Percentiles rank a stretch among this genome's conserved stretches.
Evolutionary conservation across 2,113 vertebrate species (phyloP).

Genomic region (Diadophis punctatus): DNA sequence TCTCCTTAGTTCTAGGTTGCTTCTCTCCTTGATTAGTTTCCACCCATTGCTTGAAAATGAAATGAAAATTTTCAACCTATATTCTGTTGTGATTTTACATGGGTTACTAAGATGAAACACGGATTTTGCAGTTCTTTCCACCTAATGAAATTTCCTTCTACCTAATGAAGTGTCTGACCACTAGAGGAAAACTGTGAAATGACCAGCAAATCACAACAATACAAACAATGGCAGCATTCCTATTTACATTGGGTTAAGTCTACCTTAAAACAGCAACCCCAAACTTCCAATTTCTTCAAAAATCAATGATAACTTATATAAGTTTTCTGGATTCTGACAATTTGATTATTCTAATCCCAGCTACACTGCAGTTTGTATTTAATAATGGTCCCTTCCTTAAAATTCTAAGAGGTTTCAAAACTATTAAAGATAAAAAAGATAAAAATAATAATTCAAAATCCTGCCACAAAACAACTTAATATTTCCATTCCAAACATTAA

Average conservation of each 20-base stretch:
- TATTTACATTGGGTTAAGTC: neutral
- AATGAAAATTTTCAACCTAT: neutral
- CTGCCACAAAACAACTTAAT: constrained; percentile 44
- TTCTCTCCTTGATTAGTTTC: too few species aligned
- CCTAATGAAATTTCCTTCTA: neutral
- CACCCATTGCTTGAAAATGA: too few species aligned
- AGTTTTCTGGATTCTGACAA: neutral
- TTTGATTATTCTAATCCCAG: neutral
- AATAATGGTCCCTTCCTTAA: neutral
- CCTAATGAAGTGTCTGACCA: neutral
- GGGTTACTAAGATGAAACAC: neutral
- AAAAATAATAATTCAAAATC: constrained; percentile 16
- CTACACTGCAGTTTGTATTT: neutral
- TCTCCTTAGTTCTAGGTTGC: too few species aligned
- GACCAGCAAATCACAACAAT: neutral
- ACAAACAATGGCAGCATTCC: neutral
- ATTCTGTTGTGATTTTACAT: neutral
- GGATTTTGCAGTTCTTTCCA: neutral
- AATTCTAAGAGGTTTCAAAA: constrained; percentile 6
- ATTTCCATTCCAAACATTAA: constrained; percentile 49
- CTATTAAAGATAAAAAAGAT: constrained; percentile 18
- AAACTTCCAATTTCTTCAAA: neutral
- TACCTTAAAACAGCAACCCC: neutral
- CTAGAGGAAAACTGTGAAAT: neutral
- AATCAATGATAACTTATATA: neutral